Conservation (phyloP, 2,113 vertebrate genomes). For the Elanoides forficatus region DNA sequence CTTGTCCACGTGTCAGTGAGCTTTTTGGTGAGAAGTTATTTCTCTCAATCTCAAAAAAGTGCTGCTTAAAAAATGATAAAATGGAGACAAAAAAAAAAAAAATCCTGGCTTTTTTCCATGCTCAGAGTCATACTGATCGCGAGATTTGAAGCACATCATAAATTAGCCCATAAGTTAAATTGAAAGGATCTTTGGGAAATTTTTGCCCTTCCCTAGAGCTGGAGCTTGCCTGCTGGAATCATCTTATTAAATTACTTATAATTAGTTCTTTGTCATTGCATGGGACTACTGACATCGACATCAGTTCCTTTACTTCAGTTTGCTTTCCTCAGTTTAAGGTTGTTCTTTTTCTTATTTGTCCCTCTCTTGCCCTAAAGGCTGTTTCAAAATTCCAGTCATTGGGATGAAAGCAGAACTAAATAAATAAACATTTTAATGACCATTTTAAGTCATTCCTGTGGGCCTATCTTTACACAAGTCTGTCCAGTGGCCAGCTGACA, state of each 20-base stretch:
- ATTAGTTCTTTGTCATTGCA: not conserved
- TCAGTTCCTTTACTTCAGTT: not conserved
- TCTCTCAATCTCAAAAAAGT: not conserved
- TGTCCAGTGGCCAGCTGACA: fast-evolving
- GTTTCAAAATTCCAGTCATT: not conserved
- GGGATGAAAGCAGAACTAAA: not conserved
- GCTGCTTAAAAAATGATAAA: not conserved
- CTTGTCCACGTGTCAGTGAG: not conserved
- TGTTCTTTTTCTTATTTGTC: not conserved
- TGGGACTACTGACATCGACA: not conserved
- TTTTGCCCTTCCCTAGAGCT: not conserved
- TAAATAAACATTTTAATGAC: not conserved
- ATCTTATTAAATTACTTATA: not conserved
- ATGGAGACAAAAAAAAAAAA: not conserved
- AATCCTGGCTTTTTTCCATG: not conserved
- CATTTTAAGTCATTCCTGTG: not conserved
- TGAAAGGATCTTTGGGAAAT: not conserved
- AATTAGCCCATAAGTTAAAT: fast-evolving
- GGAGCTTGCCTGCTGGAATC: not conserved
- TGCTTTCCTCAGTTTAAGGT: not conserved
- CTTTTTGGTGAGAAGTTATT: not conserved
- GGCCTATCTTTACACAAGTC: not conserved
- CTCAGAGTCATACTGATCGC: not conserved
- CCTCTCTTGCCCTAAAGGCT: not conserved
- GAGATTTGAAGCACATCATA: not conserved